phyloP scores from a whole-genome alignment of 1,140 invertebrate species.

The Aphelenchoides fujianensis region DNA sequence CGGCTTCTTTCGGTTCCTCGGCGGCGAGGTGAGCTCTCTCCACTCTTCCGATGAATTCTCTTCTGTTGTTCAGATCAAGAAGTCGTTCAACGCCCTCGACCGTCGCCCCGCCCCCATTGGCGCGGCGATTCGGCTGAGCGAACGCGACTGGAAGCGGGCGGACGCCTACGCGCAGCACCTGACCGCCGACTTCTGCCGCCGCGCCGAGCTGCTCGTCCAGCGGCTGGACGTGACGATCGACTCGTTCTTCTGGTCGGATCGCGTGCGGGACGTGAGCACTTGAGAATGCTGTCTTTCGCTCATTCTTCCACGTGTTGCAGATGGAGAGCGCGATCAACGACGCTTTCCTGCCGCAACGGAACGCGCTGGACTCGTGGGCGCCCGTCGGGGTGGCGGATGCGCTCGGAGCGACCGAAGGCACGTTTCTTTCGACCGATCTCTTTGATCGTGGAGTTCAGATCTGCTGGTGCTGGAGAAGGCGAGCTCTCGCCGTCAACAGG shows the following conservation, averaged over 20 bases:
- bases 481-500: background rate
- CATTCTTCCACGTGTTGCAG: no score
- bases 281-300: no score
- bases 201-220: background rate
- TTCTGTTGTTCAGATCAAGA: constrained; percentile 11
- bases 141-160: background rate
- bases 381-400: background rate
- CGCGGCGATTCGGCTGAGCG: background rate
- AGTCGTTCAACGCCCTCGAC: background rate
- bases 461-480: background rate
- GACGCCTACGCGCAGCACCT: background rate
- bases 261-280: background rate
- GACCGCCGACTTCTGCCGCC: background rate
- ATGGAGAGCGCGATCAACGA: background rate
- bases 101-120: background rate
- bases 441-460: no score
- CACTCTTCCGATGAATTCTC: no score
- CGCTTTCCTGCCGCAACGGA: background rate
- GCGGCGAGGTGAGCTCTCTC: background rate
- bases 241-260: constrained; percentile 12
- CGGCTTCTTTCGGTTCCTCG: background rate
- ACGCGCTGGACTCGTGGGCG: background rate
- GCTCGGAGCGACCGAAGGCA: constrained; percentile 6
- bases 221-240: constrained; percentile 8
- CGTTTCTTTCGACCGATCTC: background rate